phyloP scores from a whole-genome alignment of 2,797 vertebrate species.

The Alauda arvensis region DNA sequence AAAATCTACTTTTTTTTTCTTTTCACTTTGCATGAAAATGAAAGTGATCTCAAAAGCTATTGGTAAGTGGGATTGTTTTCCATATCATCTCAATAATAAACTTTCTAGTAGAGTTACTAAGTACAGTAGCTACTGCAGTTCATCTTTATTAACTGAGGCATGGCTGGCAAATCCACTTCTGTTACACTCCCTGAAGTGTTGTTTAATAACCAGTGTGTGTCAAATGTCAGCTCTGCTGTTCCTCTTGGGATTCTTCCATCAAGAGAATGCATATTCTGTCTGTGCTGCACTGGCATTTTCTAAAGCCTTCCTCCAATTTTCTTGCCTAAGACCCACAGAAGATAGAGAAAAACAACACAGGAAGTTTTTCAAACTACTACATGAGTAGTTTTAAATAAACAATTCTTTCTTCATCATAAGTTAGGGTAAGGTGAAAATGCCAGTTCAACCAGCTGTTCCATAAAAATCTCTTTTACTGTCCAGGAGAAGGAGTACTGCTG shows the following conservation, averaged over 20 bases:
- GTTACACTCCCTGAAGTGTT: neutral
- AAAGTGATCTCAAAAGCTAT: neutral
- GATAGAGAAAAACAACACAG: neutral
- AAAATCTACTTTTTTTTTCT: neutral
- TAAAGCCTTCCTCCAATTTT: neutral
- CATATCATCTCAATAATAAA: neutral
- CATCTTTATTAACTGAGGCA: neutral
- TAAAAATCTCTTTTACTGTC: neutral
- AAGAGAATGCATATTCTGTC: neutral
- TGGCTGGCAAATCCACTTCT: neutral
- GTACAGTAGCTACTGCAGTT: neutral
- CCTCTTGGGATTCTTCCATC: neutral
- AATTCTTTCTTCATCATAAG: neutral
- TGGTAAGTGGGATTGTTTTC: neutral
- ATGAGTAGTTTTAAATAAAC: neutral
- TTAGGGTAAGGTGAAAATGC: neutral
- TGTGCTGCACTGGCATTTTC: neutral
- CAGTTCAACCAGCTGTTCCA: neutral
- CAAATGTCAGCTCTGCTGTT: neutral
- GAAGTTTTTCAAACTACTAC: neutral
- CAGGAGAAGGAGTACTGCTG: neutral
- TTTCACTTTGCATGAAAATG: neutral
- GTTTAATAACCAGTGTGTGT: neutral
- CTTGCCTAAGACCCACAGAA: neutral
- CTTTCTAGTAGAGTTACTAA: constrained; percentile 24